phyloP scores from a whole-genome alignment of 2,797 vertebrate species.

The Euthynnus affinis region DNA sequence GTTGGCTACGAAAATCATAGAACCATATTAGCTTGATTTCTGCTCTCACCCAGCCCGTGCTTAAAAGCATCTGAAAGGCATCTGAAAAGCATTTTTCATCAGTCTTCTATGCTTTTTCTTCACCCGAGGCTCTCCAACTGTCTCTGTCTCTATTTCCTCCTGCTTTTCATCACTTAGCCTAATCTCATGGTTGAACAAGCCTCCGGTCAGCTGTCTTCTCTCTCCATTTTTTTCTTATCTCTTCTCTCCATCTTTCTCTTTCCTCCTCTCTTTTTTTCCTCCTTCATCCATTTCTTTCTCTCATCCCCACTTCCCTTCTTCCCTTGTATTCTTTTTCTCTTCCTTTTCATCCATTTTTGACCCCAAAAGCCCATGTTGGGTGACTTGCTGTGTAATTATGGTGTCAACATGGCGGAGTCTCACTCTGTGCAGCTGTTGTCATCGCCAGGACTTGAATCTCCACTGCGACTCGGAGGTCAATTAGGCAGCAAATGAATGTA shows the following conservation, averaged over 20 bases:
- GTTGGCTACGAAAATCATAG: constrained; percentile 25
- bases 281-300: constrained; percentile 26
- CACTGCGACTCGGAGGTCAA: constrained; percentile 73
- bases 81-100: constrained; percentile 45
- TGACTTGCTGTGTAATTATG: constrained; percentile 70
- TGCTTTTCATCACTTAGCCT: constrained; percentile 69
- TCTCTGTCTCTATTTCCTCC: constrained; percentile 63
- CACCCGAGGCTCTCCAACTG: constrained; percentile 42
- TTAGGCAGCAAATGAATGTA: constrained; percentile 78
- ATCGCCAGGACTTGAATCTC: constrained; percentile 69
- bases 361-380: constrained; percentile 46
- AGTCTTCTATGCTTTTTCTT: constrained; percentile 28
- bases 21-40: constrained; percentile 48
- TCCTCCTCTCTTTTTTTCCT: not conserved
- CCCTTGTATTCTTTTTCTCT: constrained; percentile 14
- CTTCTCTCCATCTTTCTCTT: not conserved
- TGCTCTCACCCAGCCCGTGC: constrained; percentile 13
- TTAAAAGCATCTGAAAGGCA: constrained; percentile 37
- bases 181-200: constrained; percentile 70
- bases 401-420: constrained; percentile 43
- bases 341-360: constrained; percentile 44
- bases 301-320: constrained; percentile 11
- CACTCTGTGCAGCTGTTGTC: constrained; percentile 67
- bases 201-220: constrained; percentile 58
- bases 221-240: not conserved